These are phyloP conservation scores for Cossypha caffra DNA, from an alignment of 2,797 vertebrate species.

Conservation along the genomic window DNA sequence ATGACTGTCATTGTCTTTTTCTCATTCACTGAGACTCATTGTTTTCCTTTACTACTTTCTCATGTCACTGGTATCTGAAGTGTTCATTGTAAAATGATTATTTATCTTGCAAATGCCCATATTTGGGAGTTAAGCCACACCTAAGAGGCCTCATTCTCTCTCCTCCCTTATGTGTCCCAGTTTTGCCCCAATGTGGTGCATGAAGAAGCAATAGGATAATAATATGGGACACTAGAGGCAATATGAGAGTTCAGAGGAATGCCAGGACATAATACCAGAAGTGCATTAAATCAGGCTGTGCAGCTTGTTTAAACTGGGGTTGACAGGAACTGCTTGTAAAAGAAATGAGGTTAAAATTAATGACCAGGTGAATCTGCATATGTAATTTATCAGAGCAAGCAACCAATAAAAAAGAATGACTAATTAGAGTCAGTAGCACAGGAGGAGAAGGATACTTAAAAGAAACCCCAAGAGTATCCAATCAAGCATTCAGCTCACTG, in stretches of 20 bases:
- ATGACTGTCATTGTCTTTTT: background rate
- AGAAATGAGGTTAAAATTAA: slow-evolving; percentile 3
- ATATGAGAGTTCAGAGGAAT: background rate
- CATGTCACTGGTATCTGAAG: background rate
- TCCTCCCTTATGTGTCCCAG: background rate
- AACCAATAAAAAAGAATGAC: background rate
- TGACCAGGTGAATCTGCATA: background rate
- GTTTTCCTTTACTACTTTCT: background rate
- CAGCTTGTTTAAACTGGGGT: background rate
- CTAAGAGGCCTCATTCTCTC: background rate
- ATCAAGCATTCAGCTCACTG: background rate
- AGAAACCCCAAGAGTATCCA: background rate
- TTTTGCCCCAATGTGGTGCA: background rate
- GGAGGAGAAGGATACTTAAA: background rate
- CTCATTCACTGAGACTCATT: background rate
- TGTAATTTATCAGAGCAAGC: background rate
- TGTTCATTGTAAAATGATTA: background rate
- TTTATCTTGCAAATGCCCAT: background rate
- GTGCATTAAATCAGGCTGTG: background rate
- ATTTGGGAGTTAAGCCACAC: background rate
- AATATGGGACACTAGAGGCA: background rate
- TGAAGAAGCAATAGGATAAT: background rate
- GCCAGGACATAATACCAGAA: background rate
- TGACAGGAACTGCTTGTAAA: background rate
- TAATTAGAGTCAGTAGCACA: background rate